Conservation (phyloP, 2,797 vertebrate genomes). For the Nyctalus aviator region DNA sequence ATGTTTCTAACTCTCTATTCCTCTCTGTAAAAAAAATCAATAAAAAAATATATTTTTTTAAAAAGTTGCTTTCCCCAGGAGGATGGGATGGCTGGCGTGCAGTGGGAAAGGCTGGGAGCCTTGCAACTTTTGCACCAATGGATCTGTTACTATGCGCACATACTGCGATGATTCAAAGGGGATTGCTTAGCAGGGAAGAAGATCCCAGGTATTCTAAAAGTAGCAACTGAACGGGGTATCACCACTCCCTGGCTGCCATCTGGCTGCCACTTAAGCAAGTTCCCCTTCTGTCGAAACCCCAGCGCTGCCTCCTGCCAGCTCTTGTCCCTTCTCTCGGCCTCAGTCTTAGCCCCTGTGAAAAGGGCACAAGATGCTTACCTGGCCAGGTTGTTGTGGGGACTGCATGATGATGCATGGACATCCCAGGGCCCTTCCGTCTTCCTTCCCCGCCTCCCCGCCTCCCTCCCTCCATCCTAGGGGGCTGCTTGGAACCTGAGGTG, state of each 20-base stretch:
- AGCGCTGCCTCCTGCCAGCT: background rate
- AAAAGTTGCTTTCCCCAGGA: background rate
- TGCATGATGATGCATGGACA: background rate
- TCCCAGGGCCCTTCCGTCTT: background rate
- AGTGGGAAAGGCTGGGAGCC: background rate
- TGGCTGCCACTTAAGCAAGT: background rate
- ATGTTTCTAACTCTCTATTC: too few relatives aligned
- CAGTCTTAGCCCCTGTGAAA: background rate
- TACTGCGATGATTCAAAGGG: background rate
- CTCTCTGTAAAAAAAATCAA: too few relatives aligned
- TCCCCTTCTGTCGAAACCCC: background rate
- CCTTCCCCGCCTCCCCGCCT: background rate
- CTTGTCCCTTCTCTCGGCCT: background rate
- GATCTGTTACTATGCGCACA: background rate
- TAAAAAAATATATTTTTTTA: background rate
- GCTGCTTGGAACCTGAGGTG: constrained; percentile 41
- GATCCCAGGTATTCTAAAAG: background rate
- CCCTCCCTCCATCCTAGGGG: background rate
- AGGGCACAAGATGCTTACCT: background rate
- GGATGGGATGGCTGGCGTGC: too few relatives aligned
- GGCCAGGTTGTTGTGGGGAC: background rate
- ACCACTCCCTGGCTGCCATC: background rate
- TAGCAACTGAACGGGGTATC: background rate
- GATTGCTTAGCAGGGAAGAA: background rate
- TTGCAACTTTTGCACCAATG: background rate